Evolutionary conservation across 2,113 vertebrate species (phyloP).

Genomic region (Ictalurus punctatus): DNA sequence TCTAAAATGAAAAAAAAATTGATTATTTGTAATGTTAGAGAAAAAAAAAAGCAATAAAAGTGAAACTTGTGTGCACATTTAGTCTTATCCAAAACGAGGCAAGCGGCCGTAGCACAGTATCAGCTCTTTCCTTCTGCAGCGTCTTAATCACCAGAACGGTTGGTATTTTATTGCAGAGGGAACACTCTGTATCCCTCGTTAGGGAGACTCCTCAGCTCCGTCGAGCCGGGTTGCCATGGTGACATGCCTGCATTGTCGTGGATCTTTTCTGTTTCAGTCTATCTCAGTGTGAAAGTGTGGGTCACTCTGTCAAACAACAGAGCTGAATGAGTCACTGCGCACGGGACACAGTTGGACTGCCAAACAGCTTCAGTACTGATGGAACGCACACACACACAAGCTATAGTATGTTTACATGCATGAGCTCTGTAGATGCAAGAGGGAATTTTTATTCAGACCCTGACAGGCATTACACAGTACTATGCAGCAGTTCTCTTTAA

Average conservation of each 20-base stretch:
- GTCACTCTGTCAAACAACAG: slow-evolving; percentile 40
- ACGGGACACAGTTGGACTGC: slow-evolving; percentile 15
- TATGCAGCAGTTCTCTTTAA: slow-evolving; percentile 1
- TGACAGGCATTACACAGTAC: not conserved
- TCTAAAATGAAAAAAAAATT: not conserved
- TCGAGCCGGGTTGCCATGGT: slow-evolving; percentile 50
- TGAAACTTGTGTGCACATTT: not conserved
- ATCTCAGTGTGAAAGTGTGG: slow-evolving; percentile 39
- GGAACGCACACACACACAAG: not conserved
- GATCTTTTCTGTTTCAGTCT: slow-evolving; percentile 40
- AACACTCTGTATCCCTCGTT: slow-evolving; percentile 49
- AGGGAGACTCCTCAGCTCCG: slow-evolving; percentile 43
- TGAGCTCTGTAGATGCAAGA: not conserved
- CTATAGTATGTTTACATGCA: not conserved
- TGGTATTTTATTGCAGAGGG: slow-evolving; percentile 32
- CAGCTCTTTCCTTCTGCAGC: slow-evolving; percentile 7
- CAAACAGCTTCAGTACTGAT: not conserved
- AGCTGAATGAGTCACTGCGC: slow-evolving; percentile 32
- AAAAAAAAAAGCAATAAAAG: not conserved
- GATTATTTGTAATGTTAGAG: not conserved
- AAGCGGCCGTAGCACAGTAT: slow-evolving; percentile 24
- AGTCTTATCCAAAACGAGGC: not conserved
- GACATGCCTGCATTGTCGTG: slow-evolving; percentile 42
- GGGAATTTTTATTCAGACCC: not conserved
- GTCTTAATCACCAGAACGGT: slow-evolving; percentile 30